Evolutionary conservation across 2,797 vertebrate genomes (phyloP), one percentile per base, ranked within the genome.

Genomic region (Miichthys miiuy): DNA sequence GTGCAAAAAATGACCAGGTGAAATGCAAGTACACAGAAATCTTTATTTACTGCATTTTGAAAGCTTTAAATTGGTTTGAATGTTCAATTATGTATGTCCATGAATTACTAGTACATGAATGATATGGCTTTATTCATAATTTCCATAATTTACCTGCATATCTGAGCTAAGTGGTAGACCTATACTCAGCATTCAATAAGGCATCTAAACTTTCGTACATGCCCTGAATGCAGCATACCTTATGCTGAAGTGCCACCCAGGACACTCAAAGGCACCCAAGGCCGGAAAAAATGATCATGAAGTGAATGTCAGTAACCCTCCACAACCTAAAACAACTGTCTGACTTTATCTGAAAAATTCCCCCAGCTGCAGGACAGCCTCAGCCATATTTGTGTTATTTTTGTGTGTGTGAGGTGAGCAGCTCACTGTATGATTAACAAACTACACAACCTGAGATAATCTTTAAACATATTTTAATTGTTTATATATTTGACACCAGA

Each of bases 401-500:
- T 8, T 34, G 34, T 65, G n/a, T 21, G 3, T 41, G 5, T 62
- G 23, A 44, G 27, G 17, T 78, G 2, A 20, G 44, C 18, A 44
- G 3, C 4, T 48, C 1, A 18, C 4, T 0, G 14, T 34, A 34
- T 12, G 27, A n/a, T 46, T 25, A 56, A 61, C 3, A 80, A 54
- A 72, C 8, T 38, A 42, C 50, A 78, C 50, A 3, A 0, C 66
- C 72, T 6, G 9, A 68, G 13, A 60, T 42, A 56, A 57, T 46
- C 57, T 82, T 83, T 79, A 64, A 72, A 85, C 65, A 85, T 34
- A 73, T 87, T 88, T 93, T 91, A 84, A 84, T 90, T 68, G 62
- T 87, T 90, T 80, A 90, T 94, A 91, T 85, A 91, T 83, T 87
- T 89, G 72, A 91, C 85, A 87, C 79, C 86, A 91, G 75, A 84